Evolutionary conservation across 2,113 vertebrate genomes (phyloP).

Genomic region (Cettia cetti): DNA sequence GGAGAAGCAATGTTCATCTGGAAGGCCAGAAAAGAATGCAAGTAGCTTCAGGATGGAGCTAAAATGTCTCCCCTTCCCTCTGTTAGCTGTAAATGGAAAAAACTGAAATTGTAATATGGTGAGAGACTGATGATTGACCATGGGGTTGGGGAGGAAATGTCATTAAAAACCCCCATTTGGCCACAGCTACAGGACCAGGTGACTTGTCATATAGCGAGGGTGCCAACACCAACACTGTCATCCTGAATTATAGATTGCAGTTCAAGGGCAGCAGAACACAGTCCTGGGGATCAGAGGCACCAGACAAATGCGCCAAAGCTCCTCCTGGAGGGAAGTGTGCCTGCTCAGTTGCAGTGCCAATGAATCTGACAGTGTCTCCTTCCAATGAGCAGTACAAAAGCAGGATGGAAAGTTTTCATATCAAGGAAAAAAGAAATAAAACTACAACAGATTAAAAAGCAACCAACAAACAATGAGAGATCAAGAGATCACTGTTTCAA

Average conservation of each 20-base stretch:
- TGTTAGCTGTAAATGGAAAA: background rate
- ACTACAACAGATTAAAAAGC: background rate
- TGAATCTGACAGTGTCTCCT: background rate
- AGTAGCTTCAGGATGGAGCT: background rate
- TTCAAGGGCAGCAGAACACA: background rate
- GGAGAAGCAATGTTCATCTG: background rate
- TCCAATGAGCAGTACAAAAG: background rate
- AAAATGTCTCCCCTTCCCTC: background rate
- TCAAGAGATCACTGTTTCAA: background rate
- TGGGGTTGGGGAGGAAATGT: background rate
- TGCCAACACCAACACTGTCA: background rate
- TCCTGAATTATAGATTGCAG: background rate
- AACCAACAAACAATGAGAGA: background rate
- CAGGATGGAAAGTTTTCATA: background rate
- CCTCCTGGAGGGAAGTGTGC: background rate
- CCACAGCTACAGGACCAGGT: background rate
- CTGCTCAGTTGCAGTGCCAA: background rate
- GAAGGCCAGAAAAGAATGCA: background rate
- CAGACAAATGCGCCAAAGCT: background rate
- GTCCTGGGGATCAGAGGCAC: background rate
- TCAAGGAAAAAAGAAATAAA: background rate
- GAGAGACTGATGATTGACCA: background rate
- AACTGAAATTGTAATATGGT: background rate
- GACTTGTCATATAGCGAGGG: background rate
- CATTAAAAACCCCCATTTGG: background rate